A percentile compares a stretch with the other conserved stretches of the same genome.
Evolutionary conservation across 2,113 vertebrate species (phyloP).

Genomic region (Passer domesticus): DNA sequence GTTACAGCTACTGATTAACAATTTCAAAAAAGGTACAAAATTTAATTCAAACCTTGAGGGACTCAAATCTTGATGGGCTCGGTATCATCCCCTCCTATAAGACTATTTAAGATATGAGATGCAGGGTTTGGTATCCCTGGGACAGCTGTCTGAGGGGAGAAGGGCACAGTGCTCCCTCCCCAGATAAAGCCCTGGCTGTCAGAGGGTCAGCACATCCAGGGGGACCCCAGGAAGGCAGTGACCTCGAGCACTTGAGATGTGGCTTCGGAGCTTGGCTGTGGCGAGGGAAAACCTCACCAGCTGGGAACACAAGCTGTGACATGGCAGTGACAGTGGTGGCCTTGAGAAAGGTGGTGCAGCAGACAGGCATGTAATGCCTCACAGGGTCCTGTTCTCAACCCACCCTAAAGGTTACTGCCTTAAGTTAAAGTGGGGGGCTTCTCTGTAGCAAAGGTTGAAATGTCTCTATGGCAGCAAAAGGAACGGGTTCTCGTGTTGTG

Average conservation of each 20-base stretch:
- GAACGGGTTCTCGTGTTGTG: fast-evolving
- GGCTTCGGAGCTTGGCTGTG: fast-evolving
- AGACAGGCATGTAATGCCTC: background rate
- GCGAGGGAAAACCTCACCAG: too few relatives aligned
- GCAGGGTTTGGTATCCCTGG: fast-evolving
- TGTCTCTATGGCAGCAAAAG: background rate
- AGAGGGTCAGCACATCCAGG: background rate
- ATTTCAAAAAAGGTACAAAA: background rate
- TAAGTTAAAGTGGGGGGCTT: background rate
- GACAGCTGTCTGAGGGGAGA: too few relatives aligned
- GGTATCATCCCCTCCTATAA: background rate
- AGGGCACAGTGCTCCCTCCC: too few relatives aligned
- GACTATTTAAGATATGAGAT: background rate
- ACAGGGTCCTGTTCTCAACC: too few relatives aligned
- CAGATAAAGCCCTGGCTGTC: too few relatives aligned
- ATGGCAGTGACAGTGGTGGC: fast-evolving
- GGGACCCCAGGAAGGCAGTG: background rate
- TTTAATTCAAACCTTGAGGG: background rate
- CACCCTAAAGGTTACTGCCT: fast-evolving
- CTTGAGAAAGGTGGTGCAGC: background rate
- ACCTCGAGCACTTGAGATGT: fast-evolving
- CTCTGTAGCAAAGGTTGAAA: fast-evolving
- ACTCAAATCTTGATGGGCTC: background rate
- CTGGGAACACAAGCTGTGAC: fast-evolving
- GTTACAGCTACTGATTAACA: background rate